A percentile compares a stretch with the other conserved stretches of the same genome.
Evolutionary conservation across 2,113 vertebrate genomes (phyloP).

Genomic region (Indicator indicator): DNA sequence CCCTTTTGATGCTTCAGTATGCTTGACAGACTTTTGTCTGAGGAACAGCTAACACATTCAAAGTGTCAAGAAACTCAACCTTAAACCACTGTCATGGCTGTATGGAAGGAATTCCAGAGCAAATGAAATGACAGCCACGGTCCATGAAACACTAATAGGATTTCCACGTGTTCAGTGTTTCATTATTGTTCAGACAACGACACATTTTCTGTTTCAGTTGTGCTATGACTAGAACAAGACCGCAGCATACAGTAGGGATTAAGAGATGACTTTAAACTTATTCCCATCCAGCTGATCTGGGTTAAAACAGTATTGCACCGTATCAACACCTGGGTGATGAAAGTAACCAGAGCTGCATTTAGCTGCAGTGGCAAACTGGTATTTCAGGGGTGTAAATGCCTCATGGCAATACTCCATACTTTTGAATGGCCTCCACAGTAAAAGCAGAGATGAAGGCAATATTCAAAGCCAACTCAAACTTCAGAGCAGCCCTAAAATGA

Average conservation of each 20-base stretch:
- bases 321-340: background rate
- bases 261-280: background rate
- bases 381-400: background rate
- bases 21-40: slow-evolving; percentile 17
- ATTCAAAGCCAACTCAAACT: slow-evolving; percentile 26
- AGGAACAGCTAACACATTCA: slow-evolving; percentile 10
- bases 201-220: background rate
- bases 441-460: accelerated
- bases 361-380: background rate
- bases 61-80: slow-evolving; percentile 22
- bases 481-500: background rate
- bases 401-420: background rate
- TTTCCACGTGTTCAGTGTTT: slow-evolving; percentile 13
- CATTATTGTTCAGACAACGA: background rate
- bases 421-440: background rate
- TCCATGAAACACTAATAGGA: slow-evolving; percentile 29
- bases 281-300: background rate
- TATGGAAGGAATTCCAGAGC: slow-evolving; percentile 35
- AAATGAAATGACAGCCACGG: slow-evolving; percentile 27
- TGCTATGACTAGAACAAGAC: background rate
- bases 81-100: background rate
- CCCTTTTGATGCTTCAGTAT: background rate
- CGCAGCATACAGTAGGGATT: background rate
- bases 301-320: background rate
- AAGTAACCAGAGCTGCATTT: background rate